Percentiles rank a stretch among this genome's conserved stretches.
phyloP scores from a whole-genome alignment of 2,797 vertebrate species.

The Dermochelys coriacea region DNA sequence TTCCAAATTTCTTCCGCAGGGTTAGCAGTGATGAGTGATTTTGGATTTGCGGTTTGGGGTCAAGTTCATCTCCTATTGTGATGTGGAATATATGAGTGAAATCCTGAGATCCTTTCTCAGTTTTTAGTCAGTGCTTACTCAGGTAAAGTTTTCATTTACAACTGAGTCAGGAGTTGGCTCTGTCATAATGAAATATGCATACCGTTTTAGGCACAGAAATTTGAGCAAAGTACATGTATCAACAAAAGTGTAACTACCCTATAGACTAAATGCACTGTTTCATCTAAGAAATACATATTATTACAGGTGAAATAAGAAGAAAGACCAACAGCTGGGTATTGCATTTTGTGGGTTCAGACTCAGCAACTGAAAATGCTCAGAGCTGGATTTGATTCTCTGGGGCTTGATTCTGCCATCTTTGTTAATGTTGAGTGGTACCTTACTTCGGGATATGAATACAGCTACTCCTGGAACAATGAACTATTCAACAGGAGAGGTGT shows the following conservation, averaged over 20 bases:
- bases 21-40: background rate
- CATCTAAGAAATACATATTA: background rate
- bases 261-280: background rate
- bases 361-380: background rate
- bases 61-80: background rate
- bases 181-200: conserved; percentile 3
- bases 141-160: conserved; percentile 15
- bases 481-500: background rate
- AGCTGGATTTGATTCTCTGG: background rate
- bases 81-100: background rate
- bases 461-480: background rate
- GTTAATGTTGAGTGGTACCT: background rate
- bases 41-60: background rate
- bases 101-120: background rate
- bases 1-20: background rate
- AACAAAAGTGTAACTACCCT: background rate
- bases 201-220: background rate
- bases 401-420: background rate
- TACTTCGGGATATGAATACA: background rate
- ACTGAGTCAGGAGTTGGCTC: background rate
- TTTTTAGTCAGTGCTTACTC: background rate
- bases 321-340: background rate
- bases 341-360: background rate
- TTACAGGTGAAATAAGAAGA: background rate
- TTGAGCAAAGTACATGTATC: rapidly evolving